Base-by-base conservation (phyloP, 2,888 invertebrate species). In the Ennomos quercinarius region DNA sequence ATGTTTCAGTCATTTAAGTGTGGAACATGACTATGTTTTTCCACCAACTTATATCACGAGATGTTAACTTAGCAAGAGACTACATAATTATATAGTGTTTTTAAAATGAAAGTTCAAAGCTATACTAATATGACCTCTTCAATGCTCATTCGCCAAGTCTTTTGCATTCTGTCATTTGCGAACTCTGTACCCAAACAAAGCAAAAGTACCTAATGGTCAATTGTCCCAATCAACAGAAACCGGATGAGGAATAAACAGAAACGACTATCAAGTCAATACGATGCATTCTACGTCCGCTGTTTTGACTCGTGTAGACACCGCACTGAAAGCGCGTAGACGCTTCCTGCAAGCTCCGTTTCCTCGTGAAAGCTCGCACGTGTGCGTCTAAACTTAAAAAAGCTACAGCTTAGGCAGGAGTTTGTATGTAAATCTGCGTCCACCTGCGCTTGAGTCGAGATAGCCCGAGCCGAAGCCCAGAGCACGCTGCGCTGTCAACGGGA, bases 321-420 rank as follows among this genome's bases (percentile, higher is more conserved):
- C 68, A 44, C 56, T 46, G 59, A 59, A 56, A 42, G 58, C 68
- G 66, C 71, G 49, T 48, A 56, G 54, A 61, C 68, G 67, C 71
- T 79, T 81, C 79, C 78, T 80, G 78, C 74, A 73, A 79, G 78
- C 73, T 71, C 63, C 66, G 82, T 78, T 87, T 87, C 87, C 87
- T 86, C 74, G 78, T 83, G 85, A 84, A 86, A 87, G 86, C 74
- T 70, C 82, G 86, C 91, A 90, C 89, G 91, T 91, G 90, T 89
- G 55, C 35, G 42, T 55, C 60, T 61, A 61, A 61, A 61, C 55
- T 73, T 72, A 68, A 71, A 73, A 73, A 67, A 58, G 67, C 61
- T 64, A 48, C 57, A 63, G 73, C 60, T 66, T 61, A 66, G 66
- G 63, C 77, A 35, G 27, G 10, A 61, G 60, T 56, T 61, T 35